Evolutionary conservation across 92 coral and sea anemone species (phyloP), one percentile per base, ranked within the genome.

Genomic region (Siderastrea radians): DNA sequence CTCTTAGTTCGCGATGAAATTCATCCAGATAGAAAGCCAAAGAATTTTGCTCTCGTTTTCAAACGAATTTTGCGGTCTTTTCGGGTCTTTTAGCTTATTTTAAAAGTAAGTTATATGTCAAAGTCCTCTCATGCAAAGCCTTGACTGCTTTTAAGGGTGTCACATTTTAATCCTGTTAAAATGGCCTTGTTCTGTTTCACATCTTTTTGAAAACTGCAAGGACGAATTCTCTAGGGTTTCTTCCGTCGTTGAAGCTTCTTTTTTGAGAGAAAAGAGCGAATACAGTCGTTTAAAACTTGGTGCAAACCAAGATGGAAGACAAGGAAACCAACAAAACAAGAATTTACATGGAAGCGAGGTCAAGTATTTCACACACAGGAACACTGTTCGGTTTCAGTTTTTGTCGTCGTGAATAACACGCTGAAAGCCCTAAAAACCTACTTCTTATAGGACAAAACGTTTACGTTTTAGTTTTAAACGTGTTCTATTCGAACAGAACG

Each of bases 311-410:
- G 64, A 67, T 77, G 89, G 58, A 58, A 46, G 38, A 76, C 76
- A 90, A 89, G 90, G 93, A 81, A 92, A 78, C 83, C 74, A 80
- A 80, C 89, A 91, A 85, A 85, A 88, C 95, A 89, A 83, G 82
- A 81, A 72, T 81, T 57, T 57, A 80, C 78, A 83, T 79, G 92
- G 68, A 82, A 92, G 75, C 79, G 89, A 88, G 95, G 95, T 92
- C 95, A 92, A 92, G 93, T 86, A 89, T 85, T 90, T 85, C 77
- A 85, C 84, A 84, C 88, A 63, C 89, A 69, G 83, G 77, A 76
- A 85, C 76, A 67, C 48, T 68, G 85, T 13, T 47, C 68, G 69
- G 77, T 77, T 85, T 85, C 76, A 58, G 76, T 85, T 85, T 85
- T 78, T 76, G 66, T 68, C 45, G 48, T 84, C 72, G 81, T 66